These are phyloP conservation scores for Pachydiplax longipennis DNA, from an alignment of 2,888 invertebrate species.

Conservation along the genomic window DNA sequence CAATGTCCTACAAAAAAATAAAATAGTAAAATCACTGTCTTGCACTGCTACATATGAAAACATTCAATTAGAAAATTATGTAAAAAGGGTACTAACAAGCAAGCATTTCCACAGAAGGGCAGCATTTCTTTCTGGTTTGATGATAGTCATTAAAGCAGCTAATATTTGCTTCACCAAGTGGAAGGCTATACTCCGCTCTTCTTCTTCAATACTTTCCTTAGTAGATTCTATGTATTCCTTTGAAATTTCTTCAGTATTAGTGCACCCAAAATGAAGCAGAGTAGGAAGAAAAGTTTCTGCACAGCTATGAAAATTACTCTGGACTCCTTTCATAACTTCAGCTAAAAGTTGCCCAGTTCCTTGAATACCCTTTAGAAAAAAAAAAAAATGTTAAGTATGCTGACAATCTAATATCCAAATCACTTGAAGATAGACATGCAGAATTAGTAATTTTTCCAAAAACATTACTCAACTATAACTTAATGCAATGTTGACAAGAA, in stretches of 20 bases:
- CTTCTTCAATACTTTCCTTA: neutral
- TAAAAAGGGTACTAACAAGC: conserved; percentile 55
- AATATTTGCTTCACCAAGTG: conserved; percentile 64
- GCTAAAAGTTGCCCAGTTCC: conserved; percentile 90
- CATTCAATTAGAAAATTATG: neutral
- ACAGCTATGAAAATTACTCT: conserved; percentile 85
- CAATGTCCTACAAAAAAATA: neutral
- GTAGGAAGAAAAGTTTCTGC: conserved; percentile 74
- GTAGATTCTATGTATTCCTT: neutral
- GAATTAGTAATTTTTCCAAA: neutral
- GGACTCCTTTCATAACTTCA: conserved; percentile 85
- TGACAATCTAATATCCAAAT: neutral
- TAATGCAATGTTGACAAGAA: neutral
- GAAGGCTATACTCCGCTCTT: neutral
- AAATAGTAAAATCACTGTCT: too few relatives aligned
- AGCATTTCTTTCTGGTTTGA: conserved; percentile 69
- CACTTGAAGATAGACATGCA: neutral
- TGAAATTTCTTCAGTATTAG: neutral
- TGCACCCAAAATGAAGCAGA: neutral
- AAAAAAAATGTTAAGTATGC: conserved; percentile 45
- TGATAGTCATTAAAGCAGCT: conserved; percentile 68
- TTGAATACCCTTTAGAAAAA: conserved; percentile 68
- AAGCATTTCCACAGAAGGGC: conserved; percentile 71
- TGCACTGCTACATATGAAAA: too few relatives aligned
- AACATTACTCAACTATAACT: neutral